A percentile compares a stretch with the other conserved stretches of the same genome.
Evolutionary conservation across 1,140 invertebrate genomes (phyloP).

Genomic region (Lerema accius): DNA sequence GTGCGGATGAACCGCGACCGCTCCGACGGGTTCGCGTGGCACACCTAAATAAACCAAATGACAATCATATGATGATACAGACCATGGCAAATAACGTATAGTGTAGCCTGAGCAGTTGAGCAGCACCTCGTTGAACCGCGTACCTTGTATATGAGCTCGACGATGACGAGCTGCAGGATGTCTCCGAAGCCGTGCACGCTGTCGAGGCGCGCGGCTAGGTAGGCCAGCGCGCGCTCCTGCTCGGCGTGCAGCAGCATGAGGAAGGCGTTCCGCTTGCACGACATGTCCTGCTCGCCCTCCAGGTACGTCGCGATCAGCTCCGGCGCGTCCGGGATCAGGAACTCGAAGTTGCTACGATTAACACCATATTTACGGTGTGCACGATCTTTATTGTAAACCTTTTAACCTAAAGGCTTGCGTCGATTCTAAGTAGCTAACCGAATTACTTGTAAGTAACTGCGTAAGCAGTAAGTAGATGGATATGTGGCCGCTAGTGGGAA

Average conservation of each 20-base stretch:
- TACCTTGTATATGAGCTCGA: conserved; percentile 99
- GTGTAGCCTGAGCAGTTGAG: too few relatives aligned
- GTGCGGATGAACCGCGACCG: conserved; percentile 98
- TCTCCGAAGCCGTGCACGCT: conserved; percentile 98
- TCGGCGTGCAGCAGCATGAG: conserved; percentile 99
- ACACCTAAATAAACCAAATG: too few relatives aligned
- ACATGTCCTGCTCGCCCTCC: conserved; percentile 99
- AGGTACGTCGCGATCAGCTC: conserved; percentile 97
- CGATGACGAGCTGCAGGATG: conserved; percentile 98
- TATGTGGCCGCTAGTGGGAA: too few relatives aligned
- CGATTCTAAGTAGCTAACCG: too few relatives aligned
- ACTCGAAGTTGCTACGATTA: conserved; percentile 99
- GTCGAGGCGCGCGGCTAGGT: conserved; percentile 97
- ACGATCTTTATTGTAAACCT: too few relatives aligned
- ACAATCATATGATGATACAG: too few relatives aligned
- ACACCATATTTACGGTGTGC: too few relatives aligned
- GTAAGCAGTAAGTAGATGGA: too few relatives aligned
- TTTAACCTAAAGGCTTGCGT: conserved; percentile 45
- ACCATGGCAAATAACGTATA: too few relatives aligned
- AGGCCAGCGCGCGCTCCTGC: conserved; percentile 95
- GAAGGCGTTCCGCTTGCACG: conserved; percentile 99
- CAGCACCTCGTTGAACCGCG: too few relatives aligned
- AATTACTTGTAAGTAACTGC: too few relatives aligned
- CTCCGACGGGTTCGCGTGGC: conserved; percentile 98
- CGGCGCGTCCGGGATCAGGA: conserved; percentile 98